These are phyloP conservation scores for Pseudoips prasinana DNA, from an alignment of 2,888 invertebrate genomes.

Conservation along the genomic window DNA sequence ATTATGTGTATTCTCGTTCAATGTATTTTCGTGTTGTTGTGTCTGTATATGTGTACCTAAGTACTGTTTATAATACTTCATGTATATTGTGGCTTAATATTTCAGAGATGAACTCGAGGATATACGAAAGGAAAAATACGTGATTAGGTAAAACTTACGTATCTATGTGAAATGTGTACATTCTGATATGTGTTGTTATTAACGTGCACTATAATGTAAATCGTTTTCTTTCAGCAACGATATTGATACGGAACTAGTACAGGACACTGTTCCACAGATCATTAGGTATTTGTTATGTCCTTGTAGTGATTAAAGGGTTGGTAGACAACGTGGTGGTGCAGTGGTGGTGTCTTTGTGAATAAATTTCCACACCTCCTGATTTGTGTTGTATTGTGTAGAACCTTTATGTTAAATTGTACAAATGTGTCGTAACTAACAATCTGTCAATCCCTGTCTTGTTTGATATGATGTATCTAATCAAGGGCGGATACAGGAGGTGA, in stretches of 20 bases:
- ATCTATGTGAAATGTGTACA: conserved; percentile 30
- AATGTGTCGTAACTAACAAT: conserved; percentile 31
- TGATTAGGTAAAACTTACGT: conserved; percentile 61
- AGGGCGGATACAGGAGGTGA: too few species aligned
- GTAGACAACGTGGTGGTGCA: conserved; percentile 36
- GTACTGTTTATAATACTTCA: conserved; percentile 19
- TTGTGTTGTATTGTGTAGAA: conserved; percentile 21
- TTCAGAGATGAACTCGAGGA: conserved; percentile 57
- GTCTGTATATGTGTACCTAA: conserved; percentile 22
- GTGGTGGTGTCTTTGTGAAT: conserved; percentile 46
- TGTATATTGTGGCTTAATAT: conserved; percentile 44
- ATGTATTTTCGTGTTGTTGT: conserved; percentile 19
- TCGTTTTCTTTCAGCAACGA: conserved; percentile 74
- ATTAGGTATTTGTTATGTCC: conserved; percentile 65
- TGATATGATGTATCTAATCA: too few species aligned
- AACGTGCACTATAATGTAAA: conserved; percentile 47
- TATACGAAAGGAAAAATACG: conserved; percentile 51
- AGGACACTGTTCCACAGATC: conserved; percentile 52
- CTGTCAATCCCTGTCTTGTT: conserved; percentile 12
- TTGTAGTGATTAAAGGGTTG: conserved; percentile 46
- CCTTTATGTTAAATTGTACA: conserved; percentile 15
- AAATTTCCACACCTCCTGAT: conserved; percentile 36
- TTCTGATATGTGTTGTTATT: conserved; percentile 20
- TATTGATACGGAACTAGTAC: conserved; percentile 57
- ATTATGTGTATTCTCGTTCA: conserved; percentile 7